Percentiles rank a stretch among this genome's conserved stretches.
Conservation (phyloP, 2,113 vertebrate genomes). For the Sylvia atricapilla region DNA sequence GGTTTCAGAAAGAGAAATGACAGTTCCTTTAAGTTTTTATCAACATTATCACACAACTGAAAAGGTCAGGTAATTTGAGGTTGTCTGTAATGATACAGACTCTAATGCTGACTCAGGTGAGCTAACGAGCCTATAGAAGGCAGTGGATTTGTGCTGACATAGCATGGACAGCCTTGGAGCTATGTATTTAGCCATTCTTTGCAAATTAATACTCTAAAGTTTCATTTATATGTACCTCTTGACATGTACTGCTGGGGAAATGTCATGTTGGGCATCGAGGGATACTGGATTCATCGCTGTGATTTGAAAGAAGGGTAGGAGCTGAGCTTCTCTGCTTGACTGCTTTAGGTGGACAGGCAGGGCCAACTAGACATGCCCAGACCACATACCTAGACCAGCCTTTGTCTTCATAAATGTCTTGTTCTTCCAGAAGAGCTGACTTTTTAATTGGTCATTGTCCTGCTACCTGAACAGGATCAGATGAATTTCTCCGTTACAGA, state of each 20-base stretch:
- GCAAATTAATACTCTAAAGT: not conserved
- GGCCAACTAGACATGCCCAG: not conserved
- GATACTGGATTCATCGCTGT: not conserved
- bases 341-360: not conserved
- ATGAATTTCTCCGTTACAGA: not conserved
- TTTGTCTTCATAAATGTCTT: not conserved
- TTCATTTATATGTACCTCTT: not conserved
- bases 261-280: not conserved
- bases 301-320: not conserved
- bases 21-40: constrained; percentile 30
- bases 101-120: not conserved
- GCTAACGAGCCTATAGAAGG: not conserved
- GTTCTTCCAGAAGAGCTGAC: not conserved
- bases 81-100: not conserved
- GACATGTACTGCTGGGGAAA: not conserved
- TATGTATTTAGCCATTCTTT: not conserved
- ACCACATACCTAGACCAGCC: not conserved
- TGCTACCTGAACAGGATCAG: not conserved
- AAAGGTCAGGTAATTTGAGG: not conserved
- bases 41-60: constrained; percentile 8
- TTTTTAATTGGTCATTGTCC: not conserved
- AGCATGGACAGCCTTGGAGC: not conserved
- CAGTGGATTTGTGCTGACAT: not conserved
- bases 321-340: not conserved
- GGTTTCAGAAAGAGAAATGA: constrained; percentile 17